Percentiles rank a stretch among this genome's conserved stretches.
phyloP scores from a whole-genome alignment of 1,140 invertebrate genomes.

The Drosophila oshimai region DNA sequence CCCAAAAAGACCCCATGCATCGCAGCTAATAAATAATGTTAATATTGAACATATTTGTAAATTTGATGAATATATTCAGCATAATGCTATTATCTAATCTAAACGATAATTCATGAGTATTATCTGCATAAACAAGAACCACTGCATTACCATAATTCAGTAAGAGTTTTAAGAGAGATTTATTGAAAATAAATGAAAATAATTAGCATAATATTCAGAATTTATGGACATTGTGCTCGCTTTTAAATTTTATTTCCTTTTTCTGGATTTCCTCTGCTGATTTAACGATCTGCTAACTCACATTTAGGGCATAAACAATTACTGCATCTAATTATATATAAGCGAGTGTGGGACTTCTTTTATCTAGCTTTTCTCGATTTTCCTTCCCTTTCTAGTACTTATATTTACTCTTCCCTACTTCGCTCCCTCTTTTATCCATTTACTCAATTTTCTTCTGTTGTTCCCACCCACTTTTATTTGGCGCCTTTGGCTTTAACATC shows the following conservation, averaged over 20 bases:
- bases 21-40: too few species aligned
- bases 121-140: not conserved
- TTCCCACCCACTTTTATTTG: constrained; percentile 50
- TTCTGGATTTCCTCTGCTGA: not conserved
- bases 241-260: not conserved
- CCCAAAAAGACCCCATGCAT: too few species aligned
- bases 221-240: not conserved
- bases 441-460: not conserved
- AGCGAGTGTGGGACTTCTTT: constrained; percentile 10
- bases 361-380: constrained; percentile 8
- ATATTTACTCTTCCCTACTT: not conserved
- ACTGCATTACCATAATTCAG: not conserved
- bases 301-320: constrained; percentile 25
- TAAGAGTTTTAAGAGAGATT: not conserved
- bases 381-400: not conserved
- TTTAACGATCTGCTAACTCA: constrained; percentile 34
- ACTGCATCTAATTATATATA: constrained; percentile 29
- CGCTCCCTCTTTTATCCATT: not conserved
- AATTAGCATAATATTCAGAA: not conserved
- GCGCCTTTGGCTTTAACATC: constrained; percentile 41
- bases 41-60: too few species aligned
- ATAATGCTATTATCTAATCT: not conserved
- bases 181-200: not conserved
- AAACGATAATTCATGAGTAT: not conserved
- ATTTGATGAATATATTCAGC: not conserved